Evolutionary conservation across 2,113 vertebrate genomes (phyloP).

Genomic region (Pristiophorus japonicus): DNA sequence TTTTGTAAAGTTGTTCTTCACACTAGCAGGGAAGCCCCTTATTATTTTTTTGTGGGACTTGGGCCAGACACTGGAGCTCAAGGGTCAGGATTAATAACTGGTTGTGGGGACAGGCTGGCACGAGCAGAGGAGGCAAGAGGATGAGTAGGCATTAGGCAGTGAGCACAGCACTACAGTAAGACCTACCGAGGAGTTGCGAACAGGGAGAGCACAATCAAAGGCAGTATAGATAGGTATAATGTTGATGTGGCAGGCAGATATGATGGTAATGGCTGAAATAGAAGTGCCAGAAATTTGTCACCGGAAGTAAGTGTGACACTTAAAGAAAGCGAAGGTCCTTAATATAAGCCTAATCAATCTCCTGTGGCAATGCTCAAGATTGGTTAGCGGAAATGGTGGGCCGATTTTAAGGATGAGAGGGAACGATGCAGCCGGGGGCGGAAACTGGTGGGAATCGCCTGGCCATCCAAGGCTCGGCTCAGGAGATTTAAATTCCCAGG

Average conservation of each 20-base stretch:
- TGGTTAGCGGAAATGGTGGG: neutral
- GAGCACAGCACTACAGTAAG: neutral
- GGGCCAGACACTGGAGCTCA: neutral
- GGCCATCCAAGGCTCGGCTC: too few species aligned
- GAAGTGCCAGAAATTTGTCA: neutral
- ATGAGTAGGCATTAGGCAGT: neutral
- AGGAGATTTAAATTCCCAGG: neutral
- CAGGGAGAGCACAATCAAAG: too few species aligned
- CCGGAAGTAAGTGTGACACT: neutral
- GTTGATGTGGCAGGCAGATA: neutral
- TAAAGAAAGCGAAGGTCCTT: neutral
- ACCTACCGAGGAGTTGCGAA: neutral
- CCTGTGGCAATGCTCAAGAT: neutral
- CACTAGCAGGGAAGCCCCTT: neutral
- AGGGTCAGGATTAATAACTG: neutral
- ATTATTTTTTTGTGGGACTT: neutral
- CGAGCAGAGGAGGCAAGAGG: neutral
- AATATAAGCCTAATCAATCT: neutral
- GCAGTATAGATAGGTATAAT: neutral
- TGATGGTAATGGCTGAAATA: neutral
- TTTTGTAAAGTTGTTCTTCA: neutral
- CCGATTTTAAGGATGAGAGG: neutral
- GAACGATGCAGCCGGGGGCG: too few species aligned
- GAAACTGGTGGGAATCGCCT: neutral
- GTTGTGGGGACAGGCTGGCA: neutral